These are phyloP conservation scores for Erpornis zantholeuca DNA, from an alignment of 2,113 vertebrate species.

Conservation along the genomic window DNA sequence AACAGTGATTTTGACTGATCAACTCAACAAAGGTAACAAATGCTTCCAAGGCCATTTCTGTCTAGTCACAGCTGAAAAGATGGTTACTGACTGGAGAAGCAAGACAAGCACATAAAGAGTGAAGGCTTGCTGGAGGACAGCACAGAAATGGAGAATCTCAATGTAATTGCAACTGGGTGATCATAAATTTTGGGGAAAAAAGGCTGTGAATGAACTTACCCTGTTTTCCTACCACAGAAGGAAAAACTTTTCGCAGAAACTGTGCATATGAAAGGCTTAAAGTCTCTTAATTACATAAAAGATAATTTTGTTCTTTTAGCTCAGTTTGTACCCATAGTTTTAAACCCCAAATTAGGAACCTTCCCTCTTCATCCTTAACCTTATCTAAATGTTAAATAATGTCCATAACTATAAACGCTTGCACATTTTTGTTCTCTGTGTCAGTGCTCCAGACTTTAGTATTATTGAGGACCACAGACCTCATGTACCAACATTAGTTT, in stretches of 20 bases:
- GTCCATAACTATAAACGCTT: neutral
- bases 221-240: neutral
- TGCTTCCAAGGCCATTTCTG: neutral
- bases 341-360: neutral
- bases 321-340: neutral
- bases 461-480: neutral
- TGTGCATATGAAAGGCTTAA: neutral
- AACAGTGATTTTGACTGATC: neutral
- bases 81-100: neutral
- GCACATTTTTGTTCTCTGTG: neutral
- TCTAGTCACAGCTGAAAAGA: neutral
- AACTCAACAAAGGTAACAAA: neutral
- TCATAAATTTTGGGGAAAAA: neutral
- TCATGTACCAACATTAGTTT: neutral
- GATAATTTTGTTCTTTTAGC: neutral
- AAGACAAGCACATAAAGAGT: neutral
- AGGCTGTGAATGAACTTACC: neutral
- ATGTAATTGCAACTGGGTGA: neutral
- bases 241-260: neutral
- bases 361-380: neutral
- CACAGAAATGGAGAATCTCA: neutral
- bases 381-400: neutral
- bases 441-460: neutral
- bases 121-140: neutral
- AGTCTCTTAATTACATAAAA: neutral